These are phyloP conservation scores for Scopus umbretta DNA, from an alignment of 2,113 vertebrate species.

Conservation along the genomic window DNA sequence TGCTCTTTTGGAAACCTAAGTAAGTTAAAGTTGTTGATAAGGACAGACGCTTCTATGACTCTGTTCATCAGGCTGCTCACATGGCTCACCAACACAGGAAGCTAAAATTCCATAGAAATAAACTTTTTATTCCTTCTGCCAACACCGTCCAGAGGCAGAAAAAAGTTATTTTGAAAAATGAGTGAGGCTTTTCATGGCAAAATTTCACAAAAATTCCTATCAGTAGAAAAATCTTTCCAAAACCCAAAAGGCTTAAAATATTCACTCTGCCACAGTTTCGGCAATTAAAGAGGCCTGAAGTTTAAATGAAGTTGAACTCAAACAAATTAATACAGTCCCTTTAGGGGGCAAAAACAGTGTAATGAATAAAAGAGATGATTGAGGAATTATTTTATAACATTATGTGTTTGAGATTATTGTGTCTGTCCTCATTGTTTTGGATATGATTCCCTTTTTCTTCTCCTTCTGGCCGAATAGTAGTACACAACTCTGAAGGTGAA, in stretches of 20 bases:
- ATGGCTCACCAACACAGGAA: neutral
- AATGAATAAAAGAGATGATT: neutral
- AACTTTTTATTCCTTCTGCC: neutral
- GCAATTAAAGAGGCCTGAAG: neutral
- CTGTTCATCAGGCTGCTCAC: neutral
- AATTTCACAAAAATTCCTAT: neutral
- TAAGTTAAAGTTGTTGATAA: neutral
- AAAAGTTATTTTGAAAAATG: neutral
- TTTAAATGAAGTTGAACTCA: neutral
- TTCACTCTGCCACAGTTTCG: neutral
- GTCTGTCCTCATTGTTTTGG: neutral
- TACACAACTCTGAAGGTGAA: neutral
- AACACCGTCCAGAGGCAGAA: constrained; percentile 18
- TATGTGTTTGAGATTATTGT: neutral
- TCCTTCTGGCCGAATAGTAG: neutral
- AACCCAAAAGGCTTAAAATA: neutral
- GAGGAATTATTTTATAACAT: neutral
- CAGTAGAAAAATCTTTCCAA: neutral
- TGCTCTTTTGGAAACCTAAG: neutral
- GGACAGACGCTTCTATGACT: neutral
- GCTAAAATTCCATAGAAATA: neutral
- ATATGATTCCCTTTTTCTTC: neutral
- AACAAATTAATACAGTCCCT: neutral
- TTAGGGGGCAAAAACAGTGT: too few species aligned
- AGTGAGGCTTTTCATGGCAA: neutral